A percentile compares a stretch with the other conserved stretches of the same genome.
Conservation (phyloP, 1,140 invertebrate species). For the Ganaspis sp. region DNA sequence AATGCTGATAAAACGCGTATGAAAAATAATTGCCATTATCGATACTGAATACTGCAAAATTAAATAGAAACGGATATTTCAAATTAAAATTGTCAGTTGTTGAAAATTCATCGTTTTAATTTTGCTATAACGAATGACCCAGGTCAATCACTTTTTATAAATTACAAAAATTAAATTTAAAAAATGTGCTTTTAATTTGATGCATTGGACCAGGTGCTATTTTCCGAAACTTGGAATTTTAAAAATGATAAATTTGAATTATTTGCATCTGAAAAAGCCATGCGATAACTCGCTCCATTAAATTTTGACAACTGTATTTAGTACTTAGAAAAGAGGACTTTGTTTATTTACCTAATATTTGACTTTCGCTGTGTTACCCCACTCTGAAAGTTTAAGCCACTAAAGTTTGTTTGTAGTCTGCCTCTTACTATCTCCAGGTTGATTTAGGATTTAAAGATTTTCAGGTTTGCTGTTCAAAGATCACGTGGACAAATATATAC, state of each 20-base stretch:
- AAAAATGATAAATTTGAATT: background rate
- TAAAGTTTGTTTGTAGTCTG: conserved; percentile 67
- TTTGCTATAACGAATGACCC: too few species aligned
- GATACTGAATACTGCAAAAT: too few species aligned
- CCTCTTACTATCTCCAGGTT: conserved; percentile 64
- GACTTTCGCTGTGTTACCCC: conserved; percentile 62
- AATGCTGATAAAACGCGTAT: too few species aligned
- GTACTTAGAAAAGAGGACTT: conserved; percentile 44
- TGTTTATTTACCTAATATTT: conserved; percentile 72
- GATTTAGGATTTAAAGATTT: conserved; percentile 76
- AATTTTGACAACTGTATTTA: conserved; percentile 54
- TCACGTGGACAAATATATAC: conserved; percentile 67
- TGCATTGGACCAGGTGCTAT: too few species aligned
- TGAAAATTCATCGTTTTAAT: too few species aligned
- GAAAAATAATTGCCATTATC: too few species aligned
- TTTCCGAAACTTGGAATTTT: background rate
- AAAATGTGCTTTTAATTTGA: too few species aligned
- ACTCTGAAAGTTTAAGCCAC: conserved; percentile 37
- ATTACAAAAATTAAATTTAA: too few species aligned
- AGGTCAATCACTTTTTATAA: too few species aligned
- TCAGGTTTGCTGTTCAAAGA: conserved; percentile 69
- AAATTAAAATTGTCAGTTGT: too few species aligned
- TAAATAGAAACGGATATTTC: too few species aligned
- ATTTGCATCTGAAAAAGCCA: background rate
- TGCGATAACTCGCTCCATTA: conserved; percentile 42